Conservation (phyloP, 2,113 vertebrate genomes). For the Engraulis encrasicolus region DNA sequence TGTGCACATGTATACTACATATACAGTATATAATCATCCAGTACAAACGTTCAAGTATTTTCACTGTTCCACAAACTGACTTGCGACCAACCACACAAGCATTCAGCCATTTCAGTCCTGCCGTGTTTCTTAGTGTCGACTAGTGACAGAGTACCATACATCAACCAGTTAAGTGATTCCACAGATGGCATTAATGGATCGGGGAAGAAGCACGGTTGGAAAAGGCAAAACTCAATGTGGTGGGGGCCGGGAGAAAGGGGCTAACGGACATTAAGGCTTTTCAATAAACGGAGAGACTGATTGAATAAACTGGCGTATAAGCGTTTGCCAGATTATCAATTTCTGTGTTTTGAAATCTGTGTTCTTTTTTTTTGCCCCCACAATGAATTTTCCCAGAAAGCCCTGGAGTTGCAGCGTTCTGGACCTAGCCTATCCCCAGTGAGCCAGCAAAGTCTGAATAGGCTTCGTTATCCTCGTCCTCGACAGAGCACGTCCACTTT, state of each 20-base stretch:
- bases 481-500: conserved; percentile 41
- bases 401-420: not conserved
- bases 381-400: not conserved
- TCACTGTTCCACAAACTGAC: too few species aligned
- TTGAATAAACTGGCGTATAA: not conserved
- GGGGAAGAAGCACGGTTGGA: not conserved
- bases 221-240: too few species aligned
- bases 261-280: not conserved
- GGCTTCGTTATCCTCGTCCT: not conserved
- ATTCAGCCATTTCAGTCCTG: too few species aligned
- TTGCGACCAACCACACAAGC: not conserved
- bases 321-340: not conserved
- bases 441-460: not conserved
- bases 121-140: not conserved
- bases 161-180: not conserved
- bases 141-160: not conserved
- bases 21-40: too few species aligned
- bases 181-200: not conserved
- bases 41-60: too few species aligned
- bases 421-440: not conserved
- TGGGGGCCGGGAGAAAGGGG: too few species aligned
- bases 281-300: not conserved
- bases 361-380: not conserved
- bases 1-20: too few species aligned
- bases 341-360: not conserved